Conservation (phyloP, 2,888 invertebrate genomes). For the Cheilosia pagana region DNA sequence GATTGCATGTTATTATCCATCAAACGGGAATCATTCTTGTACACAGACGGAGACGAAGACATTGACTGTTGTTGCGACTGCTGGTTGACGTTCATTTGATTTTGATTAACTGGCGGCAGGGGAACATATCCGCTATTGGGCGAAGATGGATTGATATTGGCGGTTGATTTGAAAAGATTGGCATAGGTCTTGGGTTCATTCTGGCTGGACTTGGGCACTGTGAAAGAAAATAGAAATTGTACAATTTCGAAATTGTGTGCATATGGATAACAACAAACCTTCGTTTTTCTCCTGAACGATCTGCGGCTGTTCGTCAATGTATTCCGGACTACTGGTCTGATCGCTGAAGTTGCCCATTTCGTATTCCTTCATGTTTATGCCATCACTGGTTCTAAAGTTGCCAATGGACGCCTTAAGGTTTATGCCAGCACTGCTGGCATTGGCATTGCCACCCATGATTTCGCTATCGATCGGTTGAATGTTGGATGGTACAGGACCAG, state of each 20-base stretch:
- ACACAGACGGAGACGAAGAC: constrained; percentile 77
- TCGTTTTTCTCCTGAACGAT: constrained; percentile 82
- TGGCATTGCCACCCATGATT: constrained; percentile 34
- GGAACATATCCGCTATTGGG: constrained; percentile 81
- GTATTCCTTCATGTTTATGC: constrained; percentile 37
- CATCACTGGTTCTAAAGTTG: too few relatives aligned
- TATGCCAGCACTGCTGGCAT: constrained; percentile 16
- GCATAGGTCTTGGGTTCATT: constrained; percentile 94
- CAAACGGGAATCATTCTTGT: constrained; percentile 79
- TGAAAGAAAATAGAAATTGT: constrained; percentile 1
- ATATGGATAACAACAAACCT: constrained; percentile 68
- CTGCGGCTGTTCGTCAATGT: constrained; percentile 60
- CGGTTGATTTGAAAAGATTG: constrained; percentile 89
- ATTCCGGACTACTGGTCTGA: constrained; percentile 61
- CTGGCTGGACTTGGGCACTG: constrained; percentile 82
- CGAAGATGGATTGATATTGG: constrained; percentile 77
- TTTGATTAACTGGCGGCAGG: constrained; percentile 69
- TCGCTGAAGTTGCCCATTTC: constrained; percentile 66
- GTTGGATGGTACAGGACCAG: constrained; percentile 28
- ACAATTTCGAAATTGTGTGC: not conserved
- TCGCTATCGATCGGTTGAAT: constrained; percentile 52
- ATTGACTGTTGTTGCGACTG: constrained; percentile 82
- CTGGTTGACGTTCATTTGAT: constrained; percentile 80
- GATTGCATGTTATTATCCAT: constrained; percentile 78
- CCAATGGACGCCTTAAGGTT: constrained; percentile 7